Conservation (phyloP, 2,888 invertebrate species). For the Drosophila recens region DNA sequence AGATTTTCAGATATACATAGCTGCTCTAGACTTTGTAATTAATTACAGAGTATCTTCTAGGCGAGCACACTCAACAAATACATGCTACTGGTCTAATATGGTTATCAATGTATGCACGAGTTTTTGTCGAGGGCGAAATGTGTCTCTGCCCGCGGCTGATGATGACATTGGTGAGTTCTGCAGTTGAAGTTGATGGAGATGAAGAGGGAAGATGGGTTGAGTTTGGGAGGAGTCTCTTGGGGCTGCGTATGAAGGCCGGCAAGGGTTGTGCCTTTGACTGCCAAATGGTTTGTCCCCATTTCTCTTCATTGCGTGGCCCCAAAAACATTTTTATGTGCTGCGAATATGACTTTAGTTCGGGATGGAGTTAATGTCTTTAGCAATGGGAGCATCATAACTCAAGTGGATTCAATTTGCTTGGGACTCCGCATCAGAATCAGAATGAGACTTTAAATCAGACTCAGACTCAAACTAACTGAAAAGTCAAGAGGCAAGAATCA, state of each 20-base stretch:
- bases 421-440: slow-evolving; percentile 19
- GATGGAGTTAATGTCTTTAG: slow-evolving; percentile 43
- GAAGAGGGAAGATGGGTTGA: slow-evolving; percentile 1
- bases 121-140: slow-evolving; percentile 21
- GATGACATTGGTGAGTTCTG: slow-evolving; percentile 75
- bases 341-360: slow-evolving; percentile 47
- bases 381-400: slow-evolving; percentile 58
- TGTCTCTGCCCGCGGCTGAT: slow-evolving; percentile 52
- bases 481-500: slow-evolving; percentile 47
- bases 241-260: slow-evolving; percentile 14
- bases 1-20: no score
- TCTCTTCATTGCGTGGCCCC: slow-evolving; percentile 25
- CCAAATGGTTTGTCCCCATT: slow-evolving; percentile 12
- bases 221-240: not conserved
- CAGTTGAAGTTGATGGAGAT: slow-evolving; percentile 51
- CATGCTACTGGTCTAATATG: slow-evolving; percentile 55
- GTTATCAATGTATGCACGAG: slow-evolving; percentile 68
- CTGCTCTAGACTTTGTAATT: no score
- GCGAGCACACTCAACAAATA: not conserved
- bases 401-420: slow-evolving; percentile 66
- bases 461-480: slow-evolving; percentile 24
- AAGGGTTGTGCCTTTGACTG: slow-evolving; percentile 43
- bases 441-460: not conserved
- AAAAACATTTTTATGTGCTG: slow-evolving; percentile 51
- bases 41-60: slow-evolving; percentile 1